A percentile compares a stretch with the other conserved stretches of the same genome.
Evolutionary conservation across 2,113 vertebrate genomes (phyloP).

Genomic region (Tetraodon nigroviridis): DNA sequence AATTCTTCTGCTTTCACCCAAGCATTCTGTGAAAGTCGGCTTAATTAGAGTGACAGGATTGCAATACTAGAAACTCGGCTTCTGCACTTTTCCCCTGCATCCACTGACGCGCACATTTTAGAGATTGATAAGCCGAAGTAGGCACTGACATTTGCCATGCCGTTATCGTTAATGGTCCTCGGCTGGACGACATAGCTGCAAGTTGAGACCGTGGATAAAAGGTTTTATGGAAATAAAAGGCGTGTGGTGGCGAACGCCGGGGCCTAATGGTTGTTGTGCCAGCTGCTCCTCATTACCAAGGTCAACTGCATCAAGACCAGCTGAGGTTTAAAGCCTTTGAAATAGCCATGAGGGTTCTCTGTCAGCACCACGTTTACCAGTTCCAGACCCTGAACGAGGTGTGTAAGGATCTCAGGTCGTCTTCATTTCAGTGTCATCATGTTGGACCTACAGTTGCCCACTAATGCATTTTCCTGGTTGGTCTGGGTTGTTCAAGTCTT

Average conservation of each 20-base stretch:
- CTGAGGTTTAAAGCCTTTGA: constrained; percentile 55
- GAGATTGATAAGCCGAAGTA: constrained; percentile 63
- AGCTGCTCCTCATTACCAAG: constrained; percentile 62
- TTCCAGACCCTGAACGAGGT: constrained; percentile 36
- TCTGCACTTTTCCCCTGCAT: constrained; percentile 51
- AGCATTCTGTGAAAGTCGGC: constrained; percentile 55
- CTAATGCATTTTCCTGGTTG: constrained; percentile 28
- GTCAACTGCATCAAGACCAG: constrained; percentile 51
- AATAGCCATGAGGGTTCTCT: constrained; percentile 41
- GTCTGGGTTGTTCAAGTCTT: constrained; percentile 26
- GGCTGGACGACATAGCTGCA: constrained; percentile 30
- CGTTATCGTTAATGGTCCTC: constrained; percentile 51
- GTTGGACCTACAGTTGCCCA: constrained; percentile 18
- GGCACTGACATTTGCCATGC: constrained; percentile 59
- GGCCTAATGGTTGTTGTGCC: constrained; percentile 57
- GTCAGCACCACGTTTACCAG: constrained; percentile 34
- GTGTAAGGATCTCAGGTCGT: constrained; percentile 25
- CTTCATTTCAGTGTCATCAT: constrained; percentile 28
- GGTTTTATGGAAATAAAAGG: constrained; percentile 59
- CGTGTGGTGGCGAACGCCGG: constrained; percentile 45
- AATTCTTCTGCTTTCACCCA: constrained; percentile 43
- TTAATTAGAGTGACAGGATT: constrained; percentile 67
- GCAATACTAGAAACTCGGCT: constrained; percentile 51
- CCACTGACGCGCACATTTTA: constrained; percentile 66
- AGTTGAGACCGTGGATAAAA: constrained; percentile 46